A percentile compares a stretch with the other conserved stretches of the same genome.
Conservation (phyloP, 2,113 vertebrate species). For the Xiphophorus maculatus region DNA sequence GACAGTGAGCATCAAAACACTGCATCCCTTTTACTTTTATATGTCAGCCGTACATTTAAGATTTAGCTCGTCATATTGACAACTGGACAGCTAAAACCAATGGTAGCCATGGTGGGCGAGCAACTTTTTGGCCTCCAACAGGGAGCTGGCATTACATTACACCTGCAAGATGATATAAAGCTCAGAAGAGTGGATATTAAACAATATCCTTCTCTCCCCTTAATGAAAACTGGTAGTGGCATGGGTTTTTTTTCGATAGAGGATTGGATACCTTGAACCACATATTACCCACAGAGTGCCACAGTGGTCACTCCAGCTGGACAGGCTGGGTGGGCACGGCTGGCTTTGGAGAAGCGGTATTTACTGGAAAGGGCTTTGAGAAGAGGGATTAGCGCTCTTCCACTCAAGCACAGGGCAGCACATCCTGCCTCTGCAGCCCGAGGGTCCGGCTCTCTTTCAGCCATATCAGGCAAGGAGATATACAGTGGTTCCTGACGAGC, state of each 20-base stretch:
- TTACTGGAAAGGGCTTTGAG: conserved; percentile 63
- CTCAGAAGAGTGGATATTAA: no score
- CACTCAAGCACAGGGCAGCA: conserved; percentile 67
- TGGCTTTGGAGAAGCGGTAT: conserved; percentile 67
- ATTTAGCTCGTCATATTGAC: no score
- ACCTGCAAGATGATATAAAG: no score
- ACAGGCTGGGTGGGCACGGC: conserved; percentile 62
- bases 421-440: conserved; percentile 54
- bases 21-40: no score
- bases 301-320: conserved; percentile 17
- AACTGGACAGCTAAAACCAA: no score
- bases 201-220: background rate
- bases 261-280: conserved; percentile 37
- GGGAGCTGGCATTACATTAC: no score
- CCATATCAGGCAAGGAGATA: conserved; percentile 70
- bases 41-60: no score
- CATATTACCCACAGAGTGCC: background rate
- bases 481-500: conserved; percentile 46
- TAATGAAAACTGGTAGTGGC: conserved; percentile 21
- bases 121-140: no score
- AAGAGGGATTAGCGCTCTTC: conserved; percentile 73
- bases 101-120: no score
- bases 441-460: conserved; percentile 59
- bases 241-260: conserved; percentile 66
- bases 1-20: no score